Percentiles rank a stretch among this genome's conserved stretches.
Evolutionary conservation across 1,140 invertebrate genomes (phyloP).

Genomic region (Cyclina sinensis): DNA sequence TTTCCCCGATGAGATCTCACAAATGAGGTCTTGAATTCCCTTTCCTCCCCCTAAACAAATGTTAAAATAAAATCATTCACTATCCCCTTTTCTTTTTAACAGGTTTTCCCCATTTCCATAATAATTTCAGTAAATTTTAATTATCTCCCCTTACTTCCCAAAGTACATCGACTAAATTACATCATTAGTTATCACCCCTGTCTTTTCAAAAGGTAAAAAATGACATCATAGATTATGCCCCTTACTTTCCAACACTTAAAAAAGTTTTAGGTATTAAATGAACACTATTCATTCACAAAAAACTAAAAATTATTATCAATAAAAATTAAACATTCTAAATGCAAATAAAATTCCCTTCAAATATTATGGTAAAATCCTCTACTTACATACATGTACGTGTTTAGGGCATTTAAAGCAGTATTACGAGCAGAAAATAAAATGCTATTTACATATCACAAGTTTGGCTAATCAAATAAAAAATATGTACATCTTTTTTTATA

Average conservation of each 20-base stretch:
- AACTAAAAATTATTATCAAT: not conserved
- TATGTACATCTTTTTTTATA: not conserved
- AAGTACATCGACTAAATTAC: no score
- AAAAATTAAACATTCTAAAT: constrained; percentile 1
- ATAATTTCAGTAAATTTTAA: no score
- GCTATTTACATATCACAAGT: constrained; percentile 32
- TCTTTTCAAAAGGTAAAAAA: no score
- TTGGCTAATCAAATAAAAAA: constrained; percentile 2
- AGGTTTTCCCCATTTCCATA: no score
- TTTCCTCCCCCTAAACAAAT: no score
- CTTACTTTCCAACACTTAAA: not conserved
- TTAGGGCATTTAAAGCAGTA: not conserved
- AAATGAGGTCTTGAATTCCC: no score
- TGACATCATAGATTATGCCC: no score
- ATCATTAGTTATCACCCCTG: no score
- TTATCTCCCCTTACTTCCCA: no score
- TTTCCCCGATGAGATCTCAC: no score
- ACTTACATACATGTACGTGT: not conserved
- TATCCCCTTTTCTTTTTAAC: no score
- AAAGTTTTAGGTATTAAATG: not conserved
- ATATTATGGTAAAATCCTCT: not conserved
- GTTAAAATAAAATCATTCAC: no score
- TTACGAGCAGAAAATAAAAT: constrained; percentile 11
- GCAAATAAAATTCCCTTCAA: not conserved
- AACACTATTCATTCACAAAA: not conserved